These are phyloP conservation scores for Formicarius rufipectus DNA, from an alignment of 2,113 vertebrate species.

Conservation along the genomic window DNA sequence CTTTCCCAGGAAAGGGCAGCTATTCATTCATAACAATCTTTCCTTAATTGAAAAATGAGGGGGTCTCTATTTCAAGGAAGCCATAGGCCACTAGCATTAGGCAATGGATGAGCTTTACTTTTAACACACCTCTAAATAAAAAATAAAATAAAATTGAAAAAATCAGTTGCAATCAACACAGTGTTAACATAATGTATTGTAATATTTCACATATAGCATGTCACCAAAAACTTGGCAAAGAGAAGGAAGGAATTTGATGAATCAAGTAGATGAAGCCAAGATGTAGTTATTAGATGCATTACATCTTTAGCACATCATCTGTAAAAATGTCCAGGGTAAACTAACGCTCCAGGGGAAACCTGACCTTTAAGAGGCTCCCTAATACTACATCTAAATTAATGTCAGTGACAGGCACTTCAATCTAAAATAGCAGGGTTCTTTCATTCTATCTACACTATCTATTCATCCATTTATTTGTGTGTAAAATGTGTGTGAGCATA, in stretches of 20 bases:
- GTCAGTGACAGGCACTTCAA: constrained; percentile 70
- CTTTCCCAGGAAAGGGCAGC: not conserved
- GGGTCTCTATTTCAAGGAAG: not conserved
- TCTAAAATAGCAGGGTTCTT: constrained; percentile 68
- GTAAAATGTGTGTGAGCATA: constrained; percentile 44
- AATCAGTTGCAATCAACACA: constrained; percentile 21
- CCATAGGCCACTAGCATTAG: not conserved
- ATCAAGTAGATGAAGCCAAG: constrained; percentile 74
- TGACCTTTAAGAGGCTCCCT: constrained; percentile 74
- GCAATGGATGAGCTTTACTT: not conserved
- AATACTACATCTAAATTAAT: constrained; percentile 77
- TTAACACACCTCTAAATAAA: constrained; percentile 18
- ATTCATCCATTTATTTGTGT: constrained; percentile 54
- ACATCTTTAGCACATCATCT: constrained; percentile 74
- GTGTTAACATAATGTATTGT: constrained; percentile 43
- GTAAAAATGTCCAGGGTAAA: constrained; percentile 71
- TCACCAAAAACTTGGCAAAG: constrained; percentile 60
- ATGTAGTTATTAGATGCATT: constrained; percentile 70
- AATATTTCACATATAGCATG: constrained; percentile 45
- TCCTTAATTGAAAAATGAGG: not conserved
- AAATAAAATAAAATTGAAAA: not conserved
- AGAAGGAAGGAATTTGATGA: constrained; percentile 69
- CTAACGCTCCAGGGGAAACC: constrained; percentile 66
- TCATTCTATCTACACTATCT: constrained; percentile 9
- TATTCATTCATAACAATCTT: not conserved